Conservation (phyloP, 2,113 vertebrate genomes). For the Charadrius vociferus region DNA sequence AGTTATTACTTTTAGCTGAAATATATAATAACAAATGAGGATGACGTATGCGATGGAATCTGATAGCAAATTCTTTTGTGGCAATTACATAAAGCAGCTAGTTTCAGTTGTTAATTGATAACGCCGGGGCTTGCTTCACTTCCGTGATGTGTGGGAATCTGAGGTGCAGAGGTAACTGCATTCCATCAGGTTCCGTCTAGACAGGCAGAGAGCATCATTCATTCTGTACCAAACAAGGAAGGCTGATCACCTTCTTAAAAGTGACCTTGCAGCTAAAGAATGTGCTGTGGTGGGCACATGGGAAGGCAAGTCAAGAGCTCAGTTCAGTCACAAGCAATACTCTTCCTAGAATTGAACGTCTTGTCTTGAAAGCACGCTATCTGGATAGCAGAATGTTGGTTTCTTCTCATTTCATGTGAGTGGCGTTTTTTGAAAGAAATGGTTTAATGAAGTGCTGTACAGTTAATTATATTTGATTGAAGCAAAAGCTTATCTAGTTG, state of each 20-base stretch:
- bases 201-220: constrained; percentile 42
- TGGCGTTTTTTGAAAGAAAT: neutral
- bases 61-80: constrained; percentile 35
- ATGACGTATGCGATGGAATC: neutral
- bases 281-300: neutral
- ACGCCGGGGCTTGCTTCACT: neutral
- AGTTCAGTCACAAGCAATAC: neutral
- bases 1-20: constrained; percentile 31
- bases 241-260: neutral
- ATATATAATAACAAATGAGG: neutral
- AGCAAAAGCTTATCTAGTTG: neutral
- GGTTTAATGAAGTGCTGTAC: neutral
- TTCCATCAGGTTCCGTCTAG: constrained; percentile 52
- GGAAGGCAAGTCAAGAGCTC: neutral
- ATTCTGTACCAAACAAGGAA: constrained; percentile 33
- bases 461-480: neutral
- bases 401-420: neutral
- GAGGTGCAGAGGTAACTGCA: constrained; percentile 15
- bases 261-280: constrained; percentile 30
- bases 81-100: neutral
- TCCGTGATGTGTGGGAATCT: neutral
- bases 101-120: constrained; percentile 38
- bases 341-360: neutral
- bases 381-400: neutral
- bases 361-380: neutral